A percentile compares a stretch with the other conserved stretches of the same genome.
Evolutionary conservation across 1,140 invertebrate species (phyloP).

Genomic region (Drosophila hydei): DNA sequence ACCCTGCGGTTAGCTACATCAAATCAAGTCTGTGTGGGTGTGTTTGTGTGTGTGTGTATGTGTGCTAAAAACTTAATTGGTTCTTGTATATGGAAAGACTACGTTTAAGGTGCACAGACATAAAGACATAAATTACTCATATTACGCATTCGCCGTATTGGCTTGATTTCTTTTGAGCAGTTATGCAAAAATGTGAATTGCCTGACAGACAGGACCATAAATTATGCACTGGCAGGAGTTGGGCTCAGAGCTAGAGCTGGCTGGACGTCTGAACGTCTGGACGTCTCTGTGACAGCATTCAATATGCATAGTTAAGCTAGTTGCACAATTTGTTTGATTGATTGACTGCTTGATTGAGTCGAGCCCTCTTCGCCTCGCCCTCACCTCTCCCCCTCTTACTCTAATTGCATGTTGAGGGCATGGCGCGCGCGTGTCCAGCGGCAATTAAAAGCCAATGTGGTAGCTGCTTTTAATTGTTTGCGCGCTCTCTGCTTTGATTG

Average conservation of each 20-base stretch:
- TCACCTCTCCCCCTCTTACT: not conserved
- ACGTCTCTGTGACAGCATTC: conserved; percentile 62
- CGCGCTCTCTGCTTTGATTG: conserved; percentile 64
- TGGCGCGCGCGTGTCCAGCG: conserved; percentile 63
- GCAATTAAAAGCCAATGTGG: conserved; percentile 72
- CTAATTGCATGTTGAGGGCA: conserved; percentile 24
- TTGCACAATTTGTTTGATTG: conserved; percentile 73
- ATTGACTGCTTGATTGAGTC: conserved; percentile 72
- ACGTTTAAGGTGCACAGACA: conserved; percentile 45
- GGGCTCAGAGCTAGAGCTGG: not conserved
- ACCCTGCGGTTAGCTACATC: conserved; percentile 53
- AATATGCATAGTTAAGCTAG: conserved; percentile 76
- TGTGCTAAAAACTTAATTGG: conserved; percentile 71
- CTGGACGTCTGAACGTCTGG: too few relatives aligned
- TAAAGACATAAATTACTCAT: conserved; percentile 52
- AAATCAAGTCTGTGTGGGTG: conserved; percentile 20
- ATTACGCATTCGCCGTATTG: conserved; percentile 34
- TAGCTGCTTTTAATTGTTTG: conserved; percentile 76
- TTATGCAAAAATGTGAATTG: conserved; percentile 33
- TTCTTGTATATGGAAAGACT: conserved; percentile 43
- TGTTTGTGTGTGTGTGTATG: not conserved
- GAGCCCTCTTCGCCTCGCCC: not conserved
- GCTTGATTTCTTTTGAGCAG: conserved; percentile 2
- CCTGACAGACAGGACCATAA: conserved; percentile 58
- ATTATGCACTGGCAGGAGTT: conserved; percentile 50